Base-by-base conservation (phyloP, 1,140 invertebrate species). In the Halesus radiatus region DNA sequence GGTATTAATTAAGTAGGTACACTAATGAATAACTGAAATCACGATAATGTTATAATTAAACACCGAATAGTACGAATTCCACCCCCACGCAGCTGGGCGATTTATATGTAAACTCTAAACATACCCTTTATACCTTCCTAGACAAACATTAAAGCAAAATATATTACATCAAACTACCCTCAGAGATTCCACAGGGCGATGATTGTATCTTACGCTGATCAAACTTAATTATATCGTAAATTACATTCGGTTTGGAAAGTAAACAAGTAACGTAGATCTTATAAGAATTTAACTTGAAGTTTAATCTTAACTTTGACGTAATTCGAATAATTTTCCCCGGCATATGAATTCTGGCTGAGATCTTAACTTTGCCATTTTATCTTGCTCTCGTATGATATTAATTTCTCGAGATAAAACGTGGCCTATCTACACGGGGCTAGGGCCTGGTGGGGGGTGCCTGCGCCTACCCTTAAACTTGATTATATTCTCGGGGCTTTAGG, bases 211-310 rank as follows among this genome's bases (percentile, higher is more conserved):
- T 22, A 68, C 20, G 60, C 20, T 45, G 18, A 45, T 70, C 22
- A 45, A 70, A 70, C 29, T 70, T 45, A 70, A 45, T 70, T 70
- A 50, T 45, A 70, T 29, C 37, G 32, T 70, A 70, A 70, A 70
- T 70, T 23, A 70, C 16, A 50, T 70, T 70, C 16, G 66, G 66
- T 70, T 20, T 23, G 23, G 60, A 23, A 70, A 15, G 37, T 70
- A 70, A 70, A 70, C 66, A 70, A 70, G 52, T 45, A 70, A 70
- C 66, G 66, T 52, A 70, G 23, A 70, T 70, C 66, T 45, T 20
- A 22, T 70, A 70, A 70, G 66, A 70, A 45, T 26, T 20, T 50
- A 70, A 70, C 66, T 50, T 70, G n/a, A 50, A 50, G 66, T 50
- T 52, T 70, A 70, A 70, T 70, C 29, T 70, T 16, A 50, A 70